These are phyloP conservation scores for Rhinichthys osculus DNA, from an alignment of 2,797 vertebrate genomes.

Conservation along the genomic window DNA sequence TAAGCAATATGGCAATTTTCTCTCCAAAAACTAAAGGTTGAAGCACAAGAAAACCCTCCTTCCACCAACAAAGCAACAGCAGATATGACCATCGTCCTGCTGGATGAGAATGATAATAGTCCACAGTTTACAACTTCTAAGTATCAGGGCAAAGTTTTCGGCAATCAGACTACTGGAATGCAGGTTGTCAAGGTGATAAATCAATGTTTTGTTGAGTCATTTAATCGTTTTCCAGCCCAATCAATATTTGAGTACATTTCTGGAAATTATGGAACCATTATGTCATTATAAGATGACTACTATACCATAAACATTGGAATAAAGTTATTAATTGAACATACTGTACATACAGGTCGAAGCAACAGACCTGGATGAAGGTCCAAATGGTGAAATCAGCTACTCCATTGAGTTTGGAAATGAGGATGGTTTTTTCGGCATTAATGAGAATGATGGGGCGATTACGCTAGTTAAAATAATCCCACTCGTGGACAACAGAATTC, in stretches of 20 bases:
- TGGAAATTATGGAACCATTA: not conserved
- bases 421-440: constrained; percentile 73
- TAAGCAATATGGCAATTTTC: not conserved
- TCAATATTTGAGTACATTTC: not conserved
- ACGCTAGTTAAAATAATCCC: constrained; percentile 69
- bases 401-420: constrained; percentile 76
- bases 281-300: constrained; percentile 6
- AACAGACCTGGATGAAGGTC: constrained; percentile 74
- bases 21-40: constrained; percentile 68
- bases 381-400: constrained; percentile 77
- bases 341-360: constrained; percentile 70
- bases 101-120: constrained; percentile 83
- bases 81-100: constrained; percentile 69
- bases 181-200: constrained; percentile 75
- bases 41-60: constrained; percentile 69
- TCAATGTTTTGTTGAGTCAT: not conserved
- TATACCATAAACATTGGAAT: not conserved
- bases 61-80: constrained; percentile 9
- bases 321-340: not conserved
- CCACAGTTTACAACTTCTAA: constrained; percentile 69
- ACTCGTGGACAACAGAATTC: constrained; percentile 63
- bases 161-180: constrained; percentile 76
- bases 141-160: constrained; percentile 72
- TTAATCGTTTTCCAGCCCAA: constrained; percentile 14
- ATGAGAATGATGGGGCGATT: constrained; percentile 72